phyloP scores from a whole-genome alignment of 2,113 vertebrate species.

The Strix aluco region DNA sequence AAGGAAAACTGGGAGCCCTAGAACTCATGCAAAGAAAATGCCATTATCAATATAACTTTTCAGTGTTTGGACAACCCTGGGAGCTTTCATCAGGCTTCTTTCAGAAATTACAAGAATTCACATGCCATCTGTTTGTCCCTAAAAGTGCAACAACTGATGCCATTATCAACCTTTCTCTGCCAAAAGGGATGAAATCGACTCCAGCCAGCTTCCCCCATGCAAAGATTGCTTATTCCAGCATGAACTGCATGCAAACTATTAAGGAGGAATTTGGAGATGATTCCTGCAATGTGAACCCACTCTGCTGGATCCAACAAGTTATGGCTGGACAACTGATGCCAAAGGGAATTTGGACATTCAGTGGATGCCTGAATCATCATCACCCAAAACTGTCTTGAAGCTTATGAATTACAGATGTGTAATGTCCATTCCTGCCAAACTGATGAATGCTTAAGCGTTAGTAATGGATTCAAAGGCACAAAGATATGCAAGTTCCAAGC shows the following conservation, averaged over 20 bases:
- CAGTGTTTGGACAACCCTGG: conserved; percentile 38
- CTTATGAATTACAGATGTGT: conserved; percentile 60
- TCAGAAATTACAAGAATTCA: conserved; percentile 62
- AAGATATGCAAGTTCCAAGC: conserved; percentile 7
- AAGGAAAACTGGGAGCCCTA: conserved; percentile 41
- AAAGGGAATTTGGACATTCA: conserved; percentile 58
- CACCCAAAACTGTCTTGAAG: conserved; percentile 37
- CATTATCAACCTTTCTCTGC: conserved; percentile 47
- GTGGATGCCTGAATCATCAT: conserved; percentile 52
- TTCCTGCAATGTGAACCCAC: conserved; percentile 41
- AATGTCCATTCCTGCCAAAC: conserved; percentile 28
- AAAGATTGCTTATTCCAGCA: conserved; percentile 61
- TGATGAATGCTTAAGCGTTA: conserved; percentile 26
- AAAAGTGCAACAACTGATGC: conserved; percentile 64
- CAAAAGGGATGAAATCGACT: conserved; percentile 61
- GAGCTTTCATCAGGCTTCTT: conserved; percentile 58
- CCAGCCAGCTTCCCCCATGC: conserved; percentile 61
- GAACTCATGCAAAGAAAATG: conserved; percentile 60
- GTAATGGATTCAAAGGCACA: conserved; percentile 23
- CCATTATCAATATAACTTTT: conserved; percentile 43
- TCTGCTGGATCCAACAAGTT: conserved; percentile 56
- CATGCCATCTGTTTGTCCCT: conserved; percentile 67
- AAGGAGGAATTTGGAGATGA: conserved; percentile 53
- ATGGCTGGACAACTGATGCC: conserved; percentile 48
- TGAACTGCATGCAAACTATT: conserved; percentile 56